Evolutionary conservation across 1,140 invertebrate genomes (phyloP).

Genomic region (Battus philenor): DNA sequence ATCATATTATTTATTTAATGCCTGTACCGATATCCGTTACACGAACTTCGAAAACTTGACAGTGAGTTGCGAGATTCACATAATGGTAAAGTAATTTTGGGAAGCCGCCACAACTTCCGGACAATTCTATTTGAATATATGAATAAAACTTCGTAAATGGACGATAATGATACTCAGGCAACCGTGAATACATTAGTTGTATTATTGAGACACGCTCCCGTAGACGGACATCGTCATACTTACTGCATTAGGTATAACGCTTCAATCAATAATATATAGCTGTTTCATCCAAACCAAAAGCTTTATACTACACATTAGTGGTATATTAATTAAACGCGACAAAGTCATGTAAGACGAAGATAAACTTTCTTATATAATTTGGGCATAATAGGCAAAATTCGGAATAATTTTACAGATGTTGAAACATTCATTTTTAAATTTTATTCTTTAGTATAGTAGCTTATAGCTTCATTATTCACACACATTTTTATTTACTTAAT

Average conservation of each 20-base stretch:
- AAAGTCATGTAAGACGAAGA: too few relatives aligned
- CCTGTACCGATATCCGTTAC: conserved; percentile 7
- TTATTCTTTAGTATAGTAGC: too few relatives aligned
- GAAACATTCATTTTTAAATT: too few relatives aligned
- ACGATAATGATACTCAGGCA: conserved; percentile 37
- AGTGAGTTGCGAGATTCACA: conserved; percentile 35
- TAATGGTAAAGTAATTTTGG: conserved; percentile 40
- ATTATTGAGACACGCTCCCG: conserved; percentile 7
- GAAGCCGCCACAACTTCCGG: conserved; percentile 37
- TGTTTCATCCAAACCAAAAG: too few relatives aligned
- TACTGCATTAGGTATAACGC: background rate
- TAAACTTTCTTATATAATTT: too few relatives aligned
- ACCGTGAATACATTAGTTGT: conserved; percentile 31
- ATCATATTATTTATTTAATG: conserved; percentile 11
- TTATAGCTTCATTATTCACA: too few relatives aligned
- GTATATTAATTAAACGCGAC: too few relatives aligned
- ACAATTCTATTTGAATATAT: conserved; percentile 42
- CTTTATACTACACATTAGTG: too few relatives aligned
- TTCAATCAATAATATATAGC: conserved; percentile 1
- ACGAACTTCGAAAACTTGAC: conserved; percentile 22
- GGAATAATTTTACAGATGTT: too few relatives aligned
- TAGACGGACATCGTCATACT: background rate
- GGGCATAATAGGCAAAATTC: too few relatives aligned
- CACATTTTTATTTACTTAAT: too few relatives aligned
- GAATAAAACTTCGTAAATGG: conserved; percentile 41